A percentile compares a stretch with the other conserved stretches of the same genome.
Conservation (phyloP, 1,140 invertebrate species). For the Drosophila auraria region DNA sequence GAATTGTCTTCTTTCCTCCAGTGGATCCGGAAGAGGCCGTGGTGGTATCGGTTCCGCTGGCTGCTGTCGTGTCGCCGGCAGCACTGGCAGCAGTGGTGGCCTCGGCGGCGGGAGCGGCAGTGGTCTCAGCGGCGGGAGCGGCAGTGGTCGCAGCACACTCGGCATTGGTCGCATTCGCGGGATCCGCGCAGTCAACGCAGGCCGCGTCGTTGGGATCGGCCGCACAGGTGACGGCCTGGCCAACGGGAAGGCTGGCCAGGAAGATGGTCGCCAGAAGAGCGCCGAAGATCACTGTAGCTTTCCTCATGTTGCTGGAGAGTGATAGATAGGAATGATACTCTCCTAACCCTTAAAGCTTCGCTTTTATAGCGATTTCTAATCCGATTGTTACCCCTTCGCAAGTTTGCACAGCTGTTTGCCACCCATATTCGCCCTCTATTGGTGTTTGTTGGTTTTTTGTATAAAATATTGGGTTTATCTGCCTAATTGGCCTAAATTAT, state of each 20-base stretch:
- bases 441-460: too few relatives aligned
- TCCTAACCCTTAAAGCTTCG: neutral
- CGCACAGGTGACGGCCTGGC: neutral
- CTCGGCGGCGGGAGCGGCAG: neutral
- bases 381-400: neutral
- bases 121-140: too few relatives aligned
- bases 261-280: slow-evolving; percentile 8
- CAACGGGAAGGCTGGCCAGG: neutral
- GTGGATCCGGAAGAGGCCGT: too few relatives aligned
- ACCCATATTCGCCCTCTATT: too few relatives aligned
- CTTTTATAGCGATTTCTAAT: neutral
- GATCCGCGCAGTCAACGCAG: neutral
- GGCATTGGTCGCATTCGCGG: neutral
- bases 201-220: neutral
- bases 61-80: neutral
- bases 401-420: neutral
- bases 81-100: neutral
- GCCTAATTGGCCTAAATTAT: neutral
- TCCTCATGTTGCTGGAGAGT: slow-evolving; percentile 2
- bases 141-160: neutral
- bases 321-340: neutral
- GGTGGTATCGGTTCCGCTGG: too few relatives aligned
- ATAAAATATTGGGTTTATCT: neutral
- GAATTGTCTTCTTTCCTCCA: too few relatives aligned
- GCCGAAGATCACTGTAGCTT: neutral